A percentile compares a stretch with the other conserved stretches of the same genome.
These are phyloP conservation scores for Sebastes hubbsi DNA, from an alignment of 2,797 vertebrate genomes.

Conservation along the genomic window DNA sequence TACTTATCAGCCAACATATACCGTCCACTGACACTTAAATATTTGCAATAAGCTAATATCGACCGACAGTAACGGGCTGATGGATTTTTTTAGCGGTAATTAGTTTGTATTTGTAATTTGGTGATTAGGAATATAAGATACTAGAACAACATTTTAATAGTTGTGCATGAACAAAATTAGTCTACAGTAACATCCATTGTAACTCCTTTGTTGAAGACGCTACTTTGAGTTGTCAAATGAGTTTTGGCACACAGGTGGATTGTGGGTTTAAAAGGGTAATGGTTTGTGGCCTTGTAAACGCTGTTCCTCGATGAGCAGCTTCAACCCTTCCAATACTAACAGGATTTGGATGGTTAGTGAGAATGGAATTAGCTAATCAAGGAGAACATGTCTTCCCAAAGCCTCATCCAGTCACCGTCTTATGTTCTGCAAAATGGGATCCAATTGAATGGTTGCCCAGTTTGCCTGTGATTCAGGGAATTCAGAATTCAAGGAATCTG, in stretches of 20 bases:
- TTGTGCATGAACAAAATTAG: neutral
- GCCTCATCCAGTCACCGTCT: constrained; percentile 78
- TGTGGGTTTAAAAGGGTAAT: constrained; percentile 9
- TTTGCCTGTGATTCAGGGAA: constrained; percentile 29
- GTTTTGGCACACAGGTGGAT: neutral
- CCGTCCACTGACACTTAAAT: neutral
- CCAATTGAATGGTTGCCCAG: constrained; percentile 60
- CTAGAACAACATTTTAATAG: neutral
- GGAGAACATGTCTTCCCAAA: constrained; percentile 79
- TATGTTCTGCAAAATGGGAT: constrained; percentile 76
- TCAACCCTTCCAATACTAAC: constrained; percentile 60
- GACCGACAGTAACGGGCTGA: neutral
- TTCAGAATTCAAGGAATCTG: constrained; percentile 16
- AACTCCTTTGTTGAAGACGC: neutral
- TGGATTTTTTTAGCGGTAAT: neutral
- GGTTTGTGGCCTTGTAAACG: neutral
- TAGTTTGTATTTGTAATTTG: neutral
- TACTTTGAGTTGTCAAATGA: neutral
- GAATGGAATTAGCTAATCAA: constrained; percentile 80
- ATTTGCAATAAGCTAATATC: neutral
- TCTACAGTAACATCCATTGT: neutral
- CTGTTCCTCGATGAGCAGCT: constrained; percentile 28
- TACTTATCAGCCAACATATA: neutral
- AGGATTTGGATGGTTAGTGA: constrained; percentile 75
- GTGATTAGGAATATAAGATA: neutral